Evolutionary conservation across 2,113 vertebrate species (phyloP).

Genomic region (Poeciliopsis turrubarensis): DNA sequence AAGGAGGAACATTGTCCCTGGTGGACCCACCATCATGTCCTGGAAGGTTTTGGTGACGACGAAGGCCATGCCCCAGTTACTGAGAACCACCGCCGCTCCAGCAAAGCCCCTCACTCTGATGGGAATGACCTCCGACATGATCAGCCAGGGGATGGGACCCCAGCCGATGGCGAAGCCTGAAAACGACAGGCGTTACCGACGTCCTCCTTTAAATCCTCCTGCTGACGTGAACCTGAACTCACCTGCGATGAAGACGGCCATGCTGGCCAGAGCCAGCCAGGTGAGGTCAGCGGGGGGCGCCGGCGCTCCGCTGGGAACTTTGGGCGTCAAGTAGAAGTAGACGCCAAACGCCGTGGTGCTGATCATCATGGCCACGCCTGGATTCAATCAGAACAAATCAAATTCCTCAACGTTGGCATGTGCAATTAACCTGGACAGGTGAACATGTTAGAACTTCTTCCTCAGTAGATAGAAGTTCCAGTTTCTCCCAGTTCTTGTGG

Average conservation of each 20-base stretch:
- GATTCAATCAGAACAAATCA: not conserved
- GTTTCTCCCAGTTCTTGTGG: no score
- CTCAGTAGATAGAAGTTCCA: no score
- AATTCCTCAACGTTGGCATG: not conserved
- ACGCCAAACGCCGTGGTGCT: constrained; percentile 85
- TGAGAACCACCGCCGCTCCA: constrained; percentile 85
- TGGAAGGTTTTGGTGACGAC: constrained; percentile 87
- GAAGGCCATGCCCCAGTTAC: constrained; percentile 88
- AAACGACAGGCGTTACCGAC: not conserved
- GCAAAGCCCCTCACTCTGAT: constrained; percentile 80
- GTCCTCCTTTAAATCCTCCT: not conserved
- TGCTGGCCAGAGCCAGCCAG: constrained; percentile 89
- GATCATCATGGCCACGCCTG: constrained; percentile 86
- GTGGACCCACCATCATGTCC: constrained; percentile 83
- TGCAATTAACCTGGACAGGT: no score
- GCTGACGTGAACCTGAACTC: constrained; percentile 25
- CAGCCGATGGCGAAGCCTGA: constrained; percentile 89
- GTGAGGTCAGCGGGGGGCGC: constrained; percentile 64
- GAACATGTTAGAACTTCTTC: no score
- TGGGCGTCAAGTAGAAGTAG: constrained; percentile 85
- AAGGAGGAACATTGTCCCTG: no score
- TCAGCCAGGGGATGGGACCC: constrained; percentile 89
- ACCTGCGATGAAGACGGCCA: constrained; percentile 91
- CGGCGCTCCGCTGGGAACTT: constrained; percentile 56
- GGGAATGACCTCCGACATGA: constrained; percentile 91